Evolutionary conservation across 1,140 invertebrate species (phyloP).

Genomic region (Drosophila grimshawi): DNA sequence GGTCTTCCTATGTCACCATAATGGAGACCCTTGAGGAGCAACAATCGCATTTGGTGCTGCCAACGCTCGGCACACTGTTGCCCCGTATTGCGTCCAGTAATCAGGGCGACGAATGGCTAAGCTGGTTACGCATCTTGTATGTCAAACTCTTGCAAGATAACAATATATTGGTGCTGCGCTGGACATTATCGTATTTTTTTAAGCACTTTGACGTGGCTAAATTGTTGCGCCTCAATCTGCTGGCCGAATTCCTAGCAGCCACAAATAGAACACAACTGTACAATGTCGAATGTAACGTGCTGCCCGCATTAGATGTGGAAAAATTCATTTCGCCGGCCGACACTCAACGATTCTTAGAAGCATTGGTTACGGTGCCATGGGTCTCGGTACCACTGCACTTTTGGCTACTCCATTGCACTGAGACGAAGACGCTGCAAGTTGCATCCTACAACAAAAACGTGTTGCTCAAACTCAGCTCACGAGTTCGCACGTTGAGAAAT

Average conservation of each 20-base stretch:
- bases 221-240: constrained; percentile 29
- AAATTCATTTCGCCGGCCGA: constrained; percentile 17
- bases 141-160: constrained; percentile 84
- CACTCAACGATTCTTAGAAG: constrained; percentile 32
- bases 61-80: constrained; percentile 82
- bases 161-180: constrained; percentile 85
- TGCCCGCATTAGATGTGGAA: constrained; percentile 26
- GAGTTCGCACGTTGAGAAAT: constrained; percentile 63
- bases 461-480: constrained; percentile 51
- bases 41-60: constrained; percentile 87
- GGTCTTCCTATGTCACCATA: constrained; percentile 73
- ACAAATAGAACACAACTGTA: constrained; percentile 70
- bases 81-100: constrained; percentile 56
- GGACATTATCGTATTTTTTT: constrained; percentile 77
- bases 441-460: constrained; percentile 24
- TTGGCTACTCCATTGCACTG: constrained; percentile 47
- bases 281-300: constrained; percentile 50
- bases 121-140: constrained; percentile 85
- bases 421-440: not conserved
- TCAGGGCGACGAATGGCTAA: constrained; percentile 29
- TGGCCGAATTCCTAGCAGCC: constrained; percentile 58
- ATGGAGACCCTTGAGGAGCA: constrained; percentile 87
- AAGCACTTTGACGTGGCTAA: constrained; percentile 31
- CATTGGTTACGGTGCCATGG: constrained; percentile 56
- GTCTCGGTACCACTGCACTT: constrained; percentile 65